phyloP scores from a whole-genome alignment of 2,888 invertebrate species.

The Stenotaenia linearis region DNA sequence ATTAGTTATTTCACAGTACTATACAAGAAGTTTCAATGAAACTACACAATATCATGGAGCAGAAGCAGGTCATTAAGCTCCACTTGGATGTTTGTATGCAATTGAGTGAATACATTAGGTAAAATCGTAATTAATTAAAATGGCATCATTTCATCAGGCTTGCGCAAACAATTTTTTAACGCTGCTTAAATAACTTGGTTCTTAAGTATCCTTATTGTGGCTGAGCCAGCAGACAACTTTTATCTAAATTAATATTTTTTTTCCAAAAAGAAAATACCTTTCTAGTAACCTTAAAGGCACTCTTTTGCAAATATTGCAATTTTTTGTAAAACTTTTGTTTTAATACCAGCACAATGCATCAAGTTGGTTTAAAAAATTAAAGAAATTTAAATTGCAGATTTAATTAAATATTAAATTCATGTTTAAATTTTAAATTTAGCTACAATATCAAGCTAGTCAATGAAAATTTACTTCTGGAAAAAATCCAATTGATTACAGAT shows the following conservation, averaged over 20 bases:
- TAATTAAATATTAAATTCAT: too few relatives aligned
- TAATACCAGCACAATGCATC: not conserved
- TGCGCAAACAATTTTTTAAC: not conserved
- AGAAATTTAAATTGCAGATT: too few relatives aligned
- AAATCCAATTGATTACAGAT: not conserved
- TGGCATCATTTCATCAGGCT: not conserved
- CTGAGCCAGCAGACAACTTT: slow-evolving; percentile 1
- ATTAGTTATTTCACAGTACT: not conserved
- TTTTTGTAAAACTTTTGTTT: not conserved
- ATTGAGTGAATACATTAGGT: not conserved
- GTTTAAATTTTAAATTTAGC: too few relatives aligned
- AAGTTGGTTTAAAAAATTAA: too few relatives aligned
- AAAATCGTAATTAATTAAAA: not conserved
- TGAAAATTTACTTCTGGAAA: too few relatives aligned
- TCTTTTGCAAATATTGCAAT: not conserved
- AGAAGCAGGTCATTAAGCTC: not conserved
- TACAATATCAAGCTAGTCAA: too few relatives aligned
- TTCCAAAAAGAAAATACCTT: slow-evolving; percentile 5
- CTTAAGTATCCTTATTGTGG: not conserved
- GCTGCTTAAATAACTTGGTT: not conserved
- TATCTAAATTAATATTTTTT: not conserved
- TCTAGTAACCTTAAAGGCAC: not conserved
- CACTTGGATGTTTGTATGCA: not conserved
- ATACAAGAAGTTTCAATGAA: slow-evolving; percentile 32
- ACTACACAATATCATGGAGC: slow-evolving; percentile 29